Evolutionary conservation across 2,888 invertebrate species (phyloP), one percentile per base, ranked within the genome.

Genomic region (Andrena hattorfiana): DNA sequence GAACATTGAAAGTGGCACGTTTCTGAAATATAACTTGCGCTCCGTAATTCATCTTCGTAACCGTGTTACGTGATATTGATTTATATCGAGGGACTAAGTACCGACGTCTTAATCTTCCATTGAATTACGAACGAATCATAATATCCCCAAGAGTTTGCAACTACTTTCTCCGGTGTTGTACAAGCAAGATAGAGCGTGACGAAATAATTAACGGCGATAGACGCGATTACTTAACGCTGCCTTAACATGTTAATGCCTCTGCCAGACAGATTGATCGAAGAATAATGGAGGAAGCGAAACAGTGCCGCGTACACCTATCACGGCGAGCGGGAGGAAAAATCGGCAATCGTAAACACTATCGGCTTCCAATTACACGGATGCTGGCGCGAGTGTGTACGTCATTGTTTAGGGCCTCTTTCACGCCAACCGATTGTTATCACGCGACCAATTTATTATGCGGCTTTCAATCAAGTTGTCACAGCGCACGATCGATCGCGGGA

Each of bases 191-290:
- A 62, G 66, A 64, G 77, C 83, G 72, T 77, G 83, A 83, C 77
- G 81, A 73, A 83, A 75, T 77, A 81, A 83, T 83, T 83, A 83
- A 67, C 59, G 49, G 5, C 81, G 69, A 73, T 83, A 72, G 66
- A 81, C 71, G 59, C 76, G 81, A 83, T 63, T 66, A 62, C 81
- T 81, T 70, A 73, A 78, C 68, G 66, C 67, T 68, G 51, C 49
- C 64, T 62, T 60, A 48, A 60, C 81, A 66, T 30, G 73, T 70
- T 73, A 59, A 72, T 63, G 62, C 66, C 60, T 28, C 62, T 63
- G 71, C 56, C 32, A 49, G 16, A 16, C 42, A 73, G 35, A 80
- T 71, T 42, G 66, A 70, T 64, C 70, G 28, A 13, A 32, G 42
- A 66, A 42, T 66, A 67, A 80, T 49, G 63, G 59, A 56, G 28